Evolutionary conservation across 2,888 invertebrate genomes (phyloP).

Genomic region (Phortica magna): DNA sequence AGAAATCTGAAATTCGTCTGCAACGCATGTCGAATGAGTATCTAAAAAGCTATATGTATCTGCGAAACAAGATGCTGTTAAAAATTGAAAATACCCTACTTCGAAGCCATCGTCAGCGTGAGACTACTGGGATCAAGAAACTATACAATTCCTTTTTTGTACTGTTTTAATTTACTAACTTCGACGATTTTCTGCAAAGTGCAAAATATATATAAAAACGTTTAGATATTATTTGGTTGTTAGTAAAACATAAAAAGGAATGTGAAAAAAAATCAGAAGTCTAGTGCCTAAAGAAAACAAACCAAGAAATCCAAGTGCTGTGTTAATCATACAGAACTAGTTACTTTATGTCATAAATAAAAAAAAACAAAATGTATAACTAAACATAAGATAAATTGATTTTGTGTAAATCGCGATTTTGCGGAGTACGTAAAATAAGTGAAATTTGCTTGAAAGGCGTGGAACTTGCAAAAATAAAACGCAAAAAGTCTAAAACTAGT

Average conservation of each 20-base stretch:
- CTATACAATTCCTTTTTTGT: constrained; percentile 93
- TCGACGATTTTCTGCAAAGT: constrained; percentile 40
- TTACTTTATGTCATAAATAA: constrained; percentile 50
- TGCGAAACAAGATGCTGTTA: constrained; percentile 83
- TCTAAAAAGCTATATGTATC: constrained; percentile 76
- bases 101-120: constrained; percentile 89
- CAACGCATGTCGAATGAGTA: constrained; percentile 74
- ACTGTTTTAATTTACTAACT: constrained; percentile 83
- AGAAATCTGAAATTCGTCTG: constrained; percentile 73
- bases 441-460: constrained; percentile 34
- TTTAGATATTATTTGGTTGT: constrained; percentile 70
- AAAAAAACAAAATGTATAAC: constrained; percentile 39
- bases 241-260: constrained; percentile 52
- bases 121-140: constrained; percentile 91
- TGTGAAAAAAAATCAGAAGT: constrained; percentile 33
- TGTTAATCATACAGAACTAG: constrained; percentile 48
- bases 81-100: constrained; percentile 86
- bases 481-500: constrained; percentile 50
- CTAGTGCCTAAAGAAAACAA: constrained; percentile 43
- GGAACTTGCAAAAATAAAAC: constrained; percentile 59
- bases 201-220: constrained; percentile 44
- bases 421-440: constrained; percentile 34
- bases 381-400: constrained; percentile 55
- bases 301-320: constrained; percentile 54
- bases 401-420: constrained; percentile 34